phyloP scores from a whole-genome alignment of 2,797 vertebrate species.

The Podarcis siculus region DNA sequence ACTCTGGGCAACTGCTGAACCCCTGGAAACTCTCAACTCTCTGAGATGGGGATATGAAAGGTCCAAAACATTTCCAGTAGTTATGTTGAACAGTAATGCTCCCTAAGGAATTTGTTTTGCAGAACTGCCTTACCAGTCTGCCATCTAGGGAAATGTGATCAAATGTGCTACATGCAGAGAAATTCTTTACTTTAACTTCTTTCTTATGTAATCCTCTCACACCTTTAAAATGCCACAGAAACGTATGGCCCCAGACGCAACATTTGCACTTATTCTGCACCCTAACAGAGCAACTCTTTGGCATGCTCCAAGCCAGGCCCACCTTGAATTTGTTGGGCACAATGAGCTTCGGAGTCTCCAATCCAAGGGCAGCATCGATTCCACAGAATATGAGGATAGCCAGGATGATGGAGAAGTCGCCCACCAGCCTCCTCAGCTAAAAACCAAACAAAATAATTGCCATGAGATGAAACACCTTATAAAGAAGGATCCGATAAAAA shows the following conservation, averaged over 20 bases:
- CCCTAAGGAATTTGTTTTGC: neutral
- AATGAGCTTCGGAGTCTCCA: slow-evolving; percentile 81
- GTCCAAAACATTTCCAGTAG: neutral
- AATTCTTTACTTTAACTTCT: neutral
- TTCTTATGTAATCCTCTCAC: neutral
- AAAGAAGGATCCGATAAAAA: neutral
- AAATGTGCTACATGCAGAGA: neutral
- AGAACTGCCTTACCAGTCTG: neutral
- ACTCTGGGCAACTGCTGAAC: neutral
- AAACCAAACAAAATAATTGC: neutral
- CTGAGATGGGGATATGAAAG: neutral
- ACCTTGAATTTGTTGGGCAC: slow-evolving; percentile 82
- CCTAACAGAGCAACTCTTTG: neutral
- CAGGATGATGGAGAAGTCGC: slow-evolving; percentile 80
- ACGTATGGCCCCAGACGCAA: neutral
- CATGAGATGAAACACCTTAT: neutral
- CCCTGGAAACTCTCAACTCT: neutral
- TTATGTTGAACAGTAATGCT: neutral
- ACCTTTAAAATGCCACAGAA: neutral
- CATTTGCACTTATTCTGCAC: neutral
- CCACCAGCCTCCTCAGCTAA: slow-evolving; percentile 77
- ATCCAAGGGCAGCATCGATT: slow-evolving; percentile 73
- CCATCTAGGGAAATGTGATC: neutral
- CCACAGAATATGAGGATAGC: slow-evolving; percentile 78
- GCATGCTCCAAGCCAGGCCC: slow-evolving; percentile 4